A percentile compares a stretch with the other conserved stretches of the same genome.
These are phyloP conservation scores for Dicyrtomina minuta DNA, from an alignment of 2,888 invertebrate species.

Conservation along the genomic window DNA sequence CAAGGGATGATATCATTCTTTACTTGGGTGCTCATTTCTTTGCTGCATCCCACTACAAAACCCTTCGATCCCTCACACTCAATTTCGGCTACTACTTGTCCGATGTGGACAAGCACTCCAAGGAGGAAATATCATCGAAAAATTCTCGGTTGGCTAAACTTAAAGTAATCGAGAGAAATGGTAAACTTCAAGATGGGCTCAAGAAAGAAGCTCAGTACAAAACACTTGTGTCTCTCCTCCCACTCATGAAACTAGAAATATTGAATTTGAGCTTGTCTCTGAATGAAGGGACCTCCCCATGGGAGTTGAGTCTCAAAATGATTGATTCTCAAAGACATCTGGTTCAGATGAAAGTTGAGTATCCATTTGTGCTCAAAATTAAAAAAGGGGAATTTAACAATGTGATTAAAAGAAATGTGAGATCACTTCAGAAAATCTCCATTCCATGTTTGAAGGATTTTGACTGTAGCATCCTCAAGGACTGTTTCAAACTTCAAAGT, in stretches of 20 bases:
- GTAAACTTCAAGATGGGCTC: no score
- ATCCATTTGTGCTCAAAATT: constrained; percentile 3
- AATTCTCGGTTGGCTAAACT: no score
- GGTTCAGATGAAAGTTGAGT: neutral
- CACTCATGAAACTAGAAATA: constrained; percentile 2
- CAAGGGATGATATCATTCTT: constrained; percentile 6
- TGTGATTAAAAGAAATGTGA: neutral
- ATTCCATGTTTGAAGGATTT: constrained; percentile 24
- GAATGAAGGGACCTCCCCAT: constrained; percentile 16
- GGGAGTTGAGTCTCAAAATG: constrained; percentile 21
- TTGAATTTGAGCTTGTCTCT: neutral
- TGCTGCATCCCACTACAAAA: constrained; percentile 10
- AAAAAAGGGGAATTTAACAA: neutral
- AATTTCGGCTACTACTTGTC: constrained; percentile 27
- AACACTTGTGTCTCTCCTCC: neutral
- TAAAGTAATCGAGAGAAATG: no score
- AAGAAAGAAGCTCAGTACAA: constrained; percentile 1
- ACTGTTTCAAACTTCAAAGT: neutral
- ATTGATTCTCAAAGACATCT: constrained; percentile 13
- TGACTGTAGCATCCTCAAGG: constrained; percentile 15
- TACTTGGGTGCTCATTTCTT: constrained; percentile 29
- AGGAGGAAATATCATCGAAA: neutral
- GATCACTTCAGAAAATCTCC: neutral
- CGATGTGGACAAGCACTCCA: constrained; percentile 13
- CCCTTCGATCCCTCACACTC: neutral